Conservation (phyloP, 1,140 invertebrate species). For the Aphaenogaster ashmeadi region DNA sequence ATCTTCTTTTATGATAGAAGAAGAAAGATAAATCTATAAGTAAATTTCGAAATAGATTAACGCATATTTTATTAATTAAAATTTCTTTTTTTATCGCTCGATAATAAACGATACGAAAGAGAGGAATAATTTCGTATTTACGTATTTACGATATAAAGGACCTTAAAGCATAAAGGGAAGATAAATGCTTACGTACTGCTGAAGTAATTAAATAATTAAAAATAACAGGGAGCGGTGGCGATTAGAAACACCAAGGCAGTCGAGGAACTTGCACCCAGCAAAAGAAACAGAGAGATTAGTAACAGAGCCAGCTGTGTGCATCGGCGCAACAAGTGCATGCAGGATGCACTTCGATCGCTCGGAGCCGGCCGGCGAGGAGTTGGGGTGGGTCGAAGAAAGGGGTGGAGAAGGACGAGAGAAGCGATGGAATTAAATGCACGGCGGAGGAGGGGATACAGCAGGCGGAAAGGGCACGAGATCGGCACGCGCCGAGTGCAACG, state of each 20-base stretch:
- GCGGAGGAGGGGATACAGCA: slow-evolving; percentile 74
- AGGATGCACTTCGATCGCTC: slow-evolving; percentile 64
- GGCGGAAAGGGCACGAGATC: slow-evolving; percentile 79
- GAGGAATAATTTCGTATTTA: background rate
- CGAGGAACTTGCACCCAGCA: background rate
- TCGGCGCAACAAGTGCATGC: slow-evolving; percentile 79
- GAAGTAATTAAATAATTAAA: background rate
- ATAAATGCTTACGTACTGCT: background rate
- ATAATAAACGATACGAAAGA: background rate
- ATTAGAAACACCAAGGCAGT: background rate
- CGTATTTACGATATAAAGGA: background rate
- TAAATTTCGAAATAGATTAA: background rate
- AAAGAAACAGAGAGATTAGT: slow-evolving; percentile 52
- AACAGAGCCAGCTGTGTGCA: slow-evolving; percentile 62
- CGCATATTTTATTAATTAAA: background rate
- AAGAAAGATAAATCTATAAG: background rate
- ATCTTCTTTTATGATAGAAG: background rate
- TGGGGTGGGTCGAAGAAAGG: slow-evolving; percentile 64
- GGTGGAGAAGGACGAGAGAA: slow-evolving; percentile 70
- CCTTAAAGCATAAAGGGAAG: background rate
- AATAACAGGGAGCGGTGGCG: background rate
- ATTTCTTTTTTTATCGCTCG: background rate
- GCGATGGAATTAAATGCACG: slow-evolving; percentile 75
- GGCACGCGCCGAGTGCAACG: slow-evolving; percentile 85
- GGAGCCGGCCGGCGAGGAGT: slow-evolving; percentile 21